Base-by-base conservation (phyloP, 2,113 vertebrate genomes). In the Struthidea cinerea region DNA sequence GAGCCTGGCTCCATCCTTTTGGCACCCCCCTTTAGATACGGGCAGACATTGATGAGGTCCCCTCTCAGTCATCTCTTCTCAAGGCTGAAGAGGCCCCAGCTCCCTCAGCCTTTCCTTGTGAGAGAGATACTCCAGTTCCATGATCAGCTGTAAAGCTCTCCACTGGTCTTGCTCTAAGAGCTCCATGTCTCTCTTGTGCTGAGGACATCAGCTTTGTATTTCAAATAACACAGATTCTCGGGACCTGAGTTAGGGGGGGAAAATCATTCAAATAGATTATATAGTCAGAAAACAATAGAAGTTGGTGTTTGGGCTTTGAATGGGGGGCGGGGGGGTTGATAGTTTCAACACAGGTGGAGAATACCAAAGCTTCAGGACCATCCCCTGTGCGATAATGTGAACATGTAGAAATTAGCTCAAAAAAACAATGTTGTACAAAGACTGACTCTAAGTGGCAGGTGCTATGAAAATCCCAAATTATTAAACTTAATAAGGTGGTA, bases 371-470 rank as follows among this genome's bases (percentile, higher is more conserved):
- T 65, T 76, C n/a, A n/a, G 8, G 37, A 84, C 11, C 7, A 15
- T 52, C 44, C 28, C 20, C 20, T 10, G 6, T 0, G 0, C 18
- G 5, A 30, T 52, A 49, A 41, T 0, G 1, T 21, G 49, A 71
- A n/a, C 28, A 11, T 1, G 1, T n/a, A 41, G 28, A 60, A 60
- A 9, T 44, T 41, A 41, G 9, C 11, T 65, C 81, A 32, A 27
- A 71, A 35, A 86, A 52, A 0, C 18, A 24, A 1, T 6, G 7
- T 37, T 63, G 27, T 49, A 41, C 16, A 24, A 84, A 64, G 73
- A 39, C 13, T 26, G 23, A 80, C 18, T 69, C 30, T 88, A 49
- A 55, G 9, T 33, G 46, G 16, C 1, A 3, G 27, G 9, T 50
- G 26, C 35, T 77, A 9, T 9, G 39, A 79, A 89, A 77, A 67